Conservation (phyloP, 2,113 vertebrate genomes). For the Zosterops hypoxanthus region DNA sequence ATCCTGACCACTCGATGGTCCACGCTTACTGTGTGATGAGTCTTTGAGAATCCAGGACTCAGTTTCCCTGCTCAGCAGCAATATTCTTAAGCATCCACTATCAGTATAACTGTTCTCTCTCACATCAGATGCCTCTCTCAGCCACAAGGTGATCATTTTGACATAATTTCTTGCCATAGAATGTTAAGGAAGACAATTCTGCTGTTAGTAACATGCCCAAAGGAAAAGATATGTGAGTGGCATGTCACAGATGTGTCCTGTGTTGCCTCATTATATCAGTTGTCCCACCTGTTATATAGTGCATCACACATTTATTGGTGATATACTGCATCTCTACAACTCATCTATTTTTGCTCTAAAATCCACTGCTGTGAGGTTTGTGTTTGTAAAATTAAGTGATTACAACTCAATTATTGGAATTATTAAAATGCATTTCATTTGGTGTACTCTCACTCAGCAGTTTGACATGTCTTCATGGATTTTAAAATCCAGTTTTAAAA, state of each 20-base stretch:
- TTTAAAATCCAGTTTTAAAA: conserved; percentile 67
- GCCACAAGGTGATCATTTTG: neutral
- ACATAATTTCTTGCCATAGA: neutral
- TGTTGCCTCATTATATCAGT: neutral
- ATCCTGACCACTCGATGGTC: accelerated
- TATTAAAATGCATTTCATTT: conserved; percentile 38
- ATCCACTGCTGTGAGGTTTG: neutral
- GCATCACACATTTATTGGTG: neutral
- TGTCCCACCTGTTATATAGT: neutral
- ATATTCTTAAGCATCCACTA: neutral
- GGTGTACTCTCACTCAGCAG: conserved; percentile 20
- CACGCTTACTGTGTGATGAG: neutral
- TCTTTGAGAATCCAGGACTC: neutral
- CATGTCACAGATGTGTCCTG: neutral
- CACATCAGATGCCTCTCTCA: neutral
- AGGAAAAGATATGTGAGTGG: neutral
- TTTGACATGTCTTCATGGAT: conserved; percentile 35
- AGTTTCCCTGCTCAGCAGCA: neutral
- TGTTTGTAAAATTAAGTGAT: neutral
- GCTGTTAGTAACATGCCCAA: neutral
- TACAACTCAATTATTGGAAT: neutral
- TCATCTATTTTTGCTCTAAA: neutral
- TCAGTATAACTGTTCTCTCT: neutral
- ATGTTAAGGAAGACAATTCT: neutral
- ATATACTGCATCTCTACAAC: neutral